Evolutionary conservation across 2,888 invertebrate genomes (phyloP).

Genomic region (Ligdia adustata): DNA sequence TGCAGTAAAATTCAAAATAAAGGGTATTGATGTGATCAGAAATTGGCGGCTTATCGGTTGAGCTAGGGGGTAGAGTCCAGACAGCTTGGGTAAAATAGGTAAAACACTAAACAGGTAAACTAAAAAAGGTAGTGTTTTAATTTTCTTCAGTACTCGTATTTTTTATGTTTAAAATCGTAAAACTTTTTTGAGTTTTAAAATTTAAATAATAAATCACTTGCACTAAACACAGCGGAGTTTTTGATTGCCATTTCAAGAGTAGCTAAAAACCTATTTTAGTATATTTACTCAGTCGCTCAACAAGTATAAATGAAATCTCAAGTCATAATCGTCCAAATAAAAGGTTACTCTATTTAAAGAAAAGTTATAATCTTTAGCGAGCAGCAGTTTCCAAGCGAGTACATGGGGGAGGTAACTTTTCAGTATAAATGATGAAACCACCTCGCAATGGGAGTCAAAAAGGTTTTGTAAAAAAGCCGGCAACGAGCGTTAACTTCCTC

Average conservation of each 20-base stretch:
- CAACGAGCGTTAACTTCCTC: slow-evolving; percentile 42
- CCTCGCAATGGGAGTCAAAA: slow-evolving; percentile 48
- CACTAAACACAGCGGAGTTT: no score
- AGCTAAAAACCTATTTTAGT: no score
- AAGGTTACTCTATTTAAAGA: slow-evolving; percentile 49
- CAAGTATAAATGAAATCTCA: slow-evolving; percentile 41
- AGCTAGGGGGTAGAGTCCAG: slow-evolving; percentile 8
- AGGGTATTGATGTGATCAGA: slow-evolving; percentile 25
- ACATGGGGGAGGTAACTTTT: slow-evolving; percentile 41
- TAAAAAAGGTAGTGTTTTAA: no score
- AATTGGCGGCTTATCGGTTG: slow-evolving; percentile 18
- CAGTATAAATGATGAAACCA: slow-evolving; percentile 53
- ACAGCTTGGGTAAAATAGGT: no score
- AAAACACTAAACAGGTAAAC: no score
- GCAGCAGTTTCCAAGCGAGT: slow-evolving; percentile 42
- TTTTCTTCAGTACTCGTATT: no score
- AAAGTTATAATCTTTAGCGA: slow-evolving; percentile 52
- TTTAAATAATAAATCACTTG: no score
- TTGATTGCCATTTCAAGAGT: no score
- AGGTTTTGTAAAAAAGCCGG: slow-evolving; percentile 39
- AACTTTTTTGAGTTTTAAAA: no score
- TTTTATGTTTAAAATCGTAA: no score
- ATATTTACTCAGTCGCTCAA: no score
- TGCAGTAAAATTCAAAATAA: slow-evolving; percentile 30
- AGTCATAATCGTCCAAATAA: slow-evolving; percentile 47